Base-by-base conservation (phyloP, 1,140 invertebrate genomes). In the Trachymyrmex cornetzi region DNA sequence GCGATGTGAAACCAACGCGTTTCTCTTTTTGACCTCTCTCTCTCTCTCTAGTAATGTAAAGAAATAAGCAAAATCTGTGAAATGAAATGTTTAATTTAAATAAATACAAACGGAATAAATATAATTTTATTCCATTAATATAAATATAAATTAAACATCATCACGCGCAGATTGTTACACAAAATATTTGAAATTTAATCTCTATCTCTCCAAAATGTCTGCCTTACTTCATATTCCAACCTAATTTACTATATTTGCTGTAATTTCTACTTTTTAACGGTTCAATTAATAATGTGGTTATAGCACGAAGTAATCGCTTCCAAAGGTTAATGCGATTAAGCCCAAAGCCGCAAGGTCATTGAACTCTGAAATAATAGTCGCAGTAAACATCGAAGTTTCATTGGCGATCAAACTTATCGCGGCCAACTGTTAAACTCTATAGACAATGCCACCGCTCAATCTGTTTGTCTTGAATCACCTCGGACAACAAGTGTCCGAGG, bases 301-400 rank as follows among this genome's bases (percentile, higher is more conserved):
- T 16, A 24, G 16, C 16, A 30, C 22, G 22, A 75, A 14, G 48
- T 38, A 48, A 55, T 75, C 79, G 48, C 27, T 84, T 24, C 57
- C 4, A 59, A 74, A 55, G 24, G 24, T 24, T 84, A 75, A 84
- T 74, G 69, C 80, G 80, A 84, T 84, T 84, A 84, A 34, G 55
- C 12, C 27, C 9, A 84, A 74, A 74, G 69, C 69, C 24, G 69
- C 57, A 84, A 84, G 80, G 44, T 84, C 80, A 84, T 84, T 84
- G 69, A 84, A 84, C 80, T 22, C 74, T 79, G 63, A 85, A 85
- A 85, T 85, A 85, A 85, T 75, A 69, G 48, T 55, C 61, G 63
- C 61, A 66, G 75, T 79, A 85, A 85, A 85, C 82, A 85, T 67
- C 27, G 48, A 85, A 85, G 82, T 85, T 85, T 85, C 82, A 85